Evolutionary conservation across 2,113 vertebrate species (phyloP), one percentile per base, ranked within the genome.

Genomic region (Forbesichthys papilliferus): DNA sequence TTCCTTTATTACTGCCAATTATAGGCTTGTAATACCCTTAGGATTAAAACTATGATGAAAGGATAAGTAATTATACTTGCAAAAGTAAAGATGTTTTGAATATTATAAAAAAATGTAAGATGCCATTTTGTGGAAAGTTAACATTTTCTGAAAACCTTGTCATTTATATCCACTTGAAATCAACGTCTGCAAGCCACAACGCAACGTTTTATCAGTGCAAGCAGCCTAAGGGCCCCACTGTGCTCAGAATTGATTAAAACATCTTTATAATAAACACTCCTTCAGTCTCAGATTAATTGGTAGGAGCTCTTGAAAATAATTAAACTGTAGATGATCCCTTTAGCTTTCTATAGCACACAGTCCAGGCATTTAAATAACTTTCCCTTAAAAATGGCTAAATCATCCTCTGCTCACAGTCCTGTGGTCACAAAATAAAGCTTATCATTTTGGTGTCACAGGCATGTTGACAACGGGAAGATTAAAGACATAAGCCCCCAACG

Each of bases 401-500:
- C 33, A 33, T 34, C 11, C 20, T 0, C 42, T 61, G 12, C 13
- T 56, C 60, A 10, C 3, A 16, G 9, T 1, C 5, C n/a, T 6
- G 0, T 16, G 60, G 13, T 69, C 11, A 72, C 16, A 65, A 11
- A 10, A 12, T 20, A 18, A 63, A 58, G 63, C 62, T 66, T 27
- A 66, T 34, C 33, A 46, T 66, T 55, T 48, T 56, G 54, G 13
- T 57, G 57, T 48, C 59, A 61, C 57, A 62, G 56, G 36, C 20
- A 14, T 18, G 27, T 9, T n/a, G 53, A 13, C 54, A 61, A 63
- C 34, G 57, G 56, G 10, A 47, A 68, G 56, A 72, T 57, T 36
- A 46, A 58, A 51, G 60, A 6, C 13, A 18, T 74, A 63, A 66
- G 36, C 36, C 36, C 36, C 63, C 11, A 16, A 51, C 75, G 42